Evolutionary conservation across 2,113 vertebrate species (phyloP).

Genomic region (Jaculus jaculus): DNA sequence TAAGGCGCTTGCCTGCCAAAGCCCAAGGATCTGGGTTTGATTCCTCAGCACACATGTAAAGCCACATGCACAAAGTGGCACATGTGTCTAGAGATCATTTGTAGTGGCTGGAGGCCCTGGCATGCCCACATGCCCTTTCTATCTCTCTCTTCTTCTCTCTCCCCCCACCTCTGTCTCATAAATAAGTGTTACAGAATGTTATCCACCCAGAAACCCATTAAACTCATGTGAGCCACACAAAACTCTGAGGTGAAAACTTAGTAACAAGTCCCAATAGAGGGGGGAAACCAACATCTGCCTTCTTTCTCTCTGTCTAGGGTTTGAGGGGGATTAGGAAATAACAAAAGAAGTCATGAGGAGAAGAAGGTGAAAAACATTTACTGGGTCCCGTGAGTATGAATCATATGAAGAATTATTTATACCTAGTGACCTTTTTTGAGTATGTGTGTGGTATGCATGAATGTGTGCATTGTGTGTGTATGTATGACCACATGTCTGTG

Average conservation of each 20-base stretch:
- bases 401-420: accelerated
- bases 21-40: too few relatives aligned
- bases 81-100: too few relatives aligned
- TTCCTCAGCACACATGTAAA: too few relatives aligned
- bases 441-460: background rate
- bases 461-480: too few relatives aligned
- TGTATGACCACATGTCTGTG: too few relatives aligned
- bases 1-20: too few relatives aligned
- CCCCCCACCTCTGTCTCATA: too few relatives aligned
- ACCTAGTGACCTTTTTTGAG: background rate
- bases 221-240: background rate
- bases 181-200: background rate
- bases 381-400: background rate
- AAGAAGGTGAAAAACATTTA: background rate
- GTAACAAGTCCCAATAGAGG: background rate
- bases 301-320: background rate
- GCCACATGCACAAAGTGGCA: too few relatives aligned
- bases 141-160: too few relatives aligned
- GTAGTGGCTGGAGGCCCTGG: too few relatives aligned
- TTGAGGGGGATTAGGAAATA: background rate
- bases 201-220: background rate
- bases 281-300: background rate
- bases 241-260: background rate
- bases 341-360: background rate
- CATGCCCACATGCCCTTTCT: too few relatives aligned